Evolutionary conservation across 1,140 invertebrate genomes (phyloP), one percentile per base, ranked within the genome.

Genomic region (Hormaphis cornu): DNA sequence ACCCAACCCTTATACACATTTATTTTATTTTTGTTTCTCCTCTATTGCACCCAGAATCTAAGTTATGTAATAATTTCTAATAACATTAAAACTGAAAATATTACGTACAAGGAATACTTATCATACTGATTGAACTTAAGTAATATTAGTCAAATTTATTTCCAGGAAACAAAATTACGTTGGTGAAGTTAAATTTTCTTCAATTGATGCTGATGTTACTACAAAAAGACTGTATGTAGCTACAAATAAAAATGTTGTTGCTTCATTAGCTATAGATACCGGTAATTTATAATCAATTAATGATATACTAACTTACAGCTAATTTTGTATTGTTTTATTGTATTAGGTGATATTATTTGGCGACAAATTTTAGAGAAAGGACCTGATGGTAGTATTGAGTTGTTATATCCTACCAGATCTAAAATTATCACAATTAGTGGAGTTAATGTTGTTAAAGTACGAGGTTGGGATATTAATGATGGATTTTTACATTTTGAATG

Each of bases 211-310:
- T 76, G 89, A 93, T 69, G 87, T 86, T 40, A 82, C 85, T 61
- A 85, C 84, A n/a, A 89, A 87, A 78, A 86, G 86, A 75, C 81
- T 93, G n/a, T 85, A 92, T 74, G 84, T 95, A 12, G 88, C 86
- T n/a, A 92, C 91, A 0, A 86, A 92, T 74, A 86, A 91, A 78
- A 93, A 95, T 83, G 89, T 93, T 71, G 78, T 95, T 58, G 90
- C 91, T 72, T 87, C 89, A 66, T 76, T 96, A 53, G 88, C 89
- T 80, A 81, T 88, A 48, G 89, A 91, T 76, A 89, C 87, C 76
- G 91, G 89, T 85, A 79, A 76, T 35, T 75, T 52, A 33, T 12
- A 52, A 56, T 53, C 48, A 35, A 18, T n/a, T n/a, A 22, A 14
- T 24, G 9, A 37, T 2, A 50, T 28, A 26, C 16, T 69, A 46